Conservation (phyloP, 2,888 invertebrate genomes). For the Cerastis rubricosa region DNA sequence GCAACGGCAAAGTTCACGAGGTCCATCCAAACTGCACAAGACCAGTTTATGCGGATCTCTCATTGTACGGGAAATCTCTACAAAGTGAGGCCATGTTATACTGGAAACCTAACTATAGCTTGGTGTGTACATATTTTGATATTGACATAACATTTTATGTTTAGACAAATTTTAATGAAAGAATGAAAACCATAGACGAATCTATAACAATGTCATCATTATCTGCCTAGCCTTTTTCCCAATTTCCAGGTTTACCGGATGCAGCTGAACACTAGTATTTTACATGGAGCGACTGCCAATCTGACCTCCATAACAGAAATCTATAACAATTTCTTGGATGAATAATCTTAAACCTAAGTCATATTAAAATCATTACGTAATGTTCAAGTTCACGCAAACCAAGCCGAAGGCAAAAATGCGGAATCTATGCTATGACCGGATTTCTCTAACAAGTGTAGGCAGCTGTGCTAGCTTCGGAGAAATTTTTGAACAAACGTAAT, state of each 20-base stretch:
- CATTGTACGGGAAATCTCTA: no score
- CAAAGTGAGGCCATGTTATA: no score
- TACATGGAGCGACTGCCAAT: no score
- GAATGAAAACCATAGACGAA: no score
- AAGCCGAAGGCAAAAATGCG: constrained; percentile 12
- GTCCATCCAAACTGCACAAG: no score
- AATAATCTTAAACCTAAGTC: neutral
- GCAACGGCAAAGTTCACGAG: neutral
- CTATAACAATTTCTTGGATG: neutral
- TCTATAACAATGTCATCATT: no score
- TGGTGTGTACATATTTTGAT: neutral
- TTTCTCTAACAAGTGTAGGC: constrained; percentile 38
- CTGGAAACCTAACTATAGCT: no score
- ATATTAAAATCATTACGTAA: neutral
- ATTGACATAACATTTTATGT: neutral
- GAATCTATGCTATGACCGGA: constrained; percentile 20
- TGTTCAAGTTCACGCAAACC: constrained; percentile 30
- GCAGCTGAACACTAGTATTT: no score
- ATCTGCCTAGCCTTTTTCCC: no score
- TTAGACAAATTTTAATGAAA: neutral
- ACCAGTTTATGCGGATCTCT: no score
- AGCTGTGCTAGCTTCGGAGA: constrained; percentile 3
- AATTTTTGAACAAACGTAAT: constrained; percentile 19
- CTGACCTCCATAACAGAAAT: neutral
- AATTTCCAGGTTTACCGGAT: no score